Evolutionary conservation across 1,140 invertebrate genomes (phyloP).

Genomic region (Lucilia sericata): DNA sequence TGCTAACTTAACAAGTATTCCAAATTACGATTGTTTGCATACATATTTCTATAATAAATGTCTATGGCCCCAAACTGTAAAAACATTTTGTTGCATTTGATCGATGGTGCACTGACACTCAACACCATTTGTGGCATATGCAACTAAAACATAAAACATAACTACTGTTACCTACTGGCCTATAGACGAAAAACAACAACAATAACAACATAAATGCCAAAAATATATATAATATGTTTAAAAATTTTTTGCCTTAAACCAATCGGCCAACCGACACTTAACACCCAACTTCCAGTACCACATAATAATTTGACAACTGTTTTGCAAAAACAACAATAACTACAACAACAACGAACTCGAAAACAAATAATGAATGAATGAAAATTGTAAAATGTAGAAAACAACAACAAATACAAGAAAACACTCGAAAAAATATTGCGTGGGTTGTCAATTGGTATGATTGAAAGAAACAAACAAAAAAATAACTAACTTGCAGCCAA

Average conservation of each 20-base stretch:
- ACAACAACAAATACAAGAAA: neutral
- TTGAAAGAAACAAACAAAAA: neutral
- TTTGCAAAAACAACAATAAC: neutral
- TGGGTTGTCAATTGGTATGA: slow-evolving; percentile 1
- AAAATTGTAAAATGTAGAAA: neutral
- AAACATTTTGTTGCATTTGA: neutral
- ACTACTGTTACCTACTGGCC: slow-evolving; percentile 22
- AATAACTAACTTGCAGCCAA: neutral
- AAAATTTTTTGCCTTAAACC: neutral
- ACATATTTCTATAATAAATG: too few species aligned
- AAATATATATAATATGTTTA: neutral
- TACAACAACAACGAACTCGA: neutral
- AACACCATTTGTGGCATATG: slow-evolving; percentile 7
- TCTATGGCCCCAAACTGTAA: too few species aligned
- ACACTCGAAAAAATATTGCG: slow-evolving; percentile 10
- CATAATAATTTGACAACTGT: slow-evolving; percentile 22
- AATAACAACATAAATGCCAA: neutral
- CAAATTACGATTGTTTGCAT: too few species aligned
- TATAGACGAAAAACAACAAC: neutral
- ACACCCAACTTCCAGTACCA: slow-evolving; percentile 1
- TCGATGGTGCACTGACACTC: slow-evolving; percentile 2
- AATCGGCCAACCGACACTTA: neutral
- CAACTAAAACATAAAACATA: slow-evolving; percentile 4
- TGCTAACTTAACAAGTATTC: too few species aligned
- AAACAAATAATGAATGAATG: neutral